phyloP scores from a whole-genome alignment of 1,140 invertebrate species.

The Cecropterus lyciades region DNA sequence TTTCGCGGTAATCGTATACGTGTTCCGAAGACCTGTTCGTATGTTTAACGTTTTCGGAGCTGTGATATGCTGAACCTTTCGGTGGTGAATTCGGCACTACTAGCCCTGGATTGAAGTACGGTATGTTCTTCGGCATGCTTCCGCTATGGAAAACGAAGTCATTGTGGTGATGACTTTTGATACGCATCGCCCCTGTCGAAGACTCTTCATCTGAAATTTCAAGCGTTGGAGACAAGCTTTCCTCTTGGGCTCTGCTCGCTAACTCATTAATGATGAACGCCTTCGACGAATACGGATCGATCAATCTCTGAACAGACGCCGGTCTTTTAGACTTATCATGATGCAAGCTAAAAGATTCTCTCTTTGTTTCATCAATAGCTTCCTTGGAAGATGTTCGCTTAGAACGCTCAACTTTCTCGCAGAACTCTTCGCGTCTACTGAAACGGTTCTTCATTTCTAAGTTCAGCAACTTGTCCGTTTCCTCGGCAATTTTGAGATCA shows the following conservation, averaged over 20 bases:
- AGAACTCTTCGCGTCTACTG: conserved; percentile 70
- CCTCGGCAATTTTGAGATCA: conserved; percentile 82
- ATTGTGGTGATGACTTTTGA: conserved; percentile 56
- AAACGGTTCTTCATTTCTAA: conserved; percentile 69
- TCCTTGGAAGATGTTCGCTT: conserved; percentile 70
- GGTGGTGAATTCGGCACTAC: conserved; percentile 60
- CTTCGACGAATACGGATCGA: conserved; percentile 73
- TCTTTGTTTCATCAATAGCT: conserved; percentile 60
- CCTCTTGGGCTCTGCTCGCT: conserved; percentile 56
- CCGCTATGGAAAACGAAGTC: conserved; percentile 72
- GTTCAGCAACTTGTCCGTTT: conserved; percentile 79
- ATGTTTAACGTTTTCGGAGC: conserved; percentile 73
- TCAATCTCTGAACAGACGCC: conserved; percentile 64
- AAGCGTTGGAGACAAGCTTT: conserved; percentile 53
- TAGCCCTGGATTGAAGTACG: conserved; percentile 70
- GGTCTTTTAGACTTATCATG: conserved; percentile 72
- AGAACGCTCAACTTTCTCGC: conserved; percentile 60
- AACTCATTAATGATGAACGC: conserved; percentile 71
- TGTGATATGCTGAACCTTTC: conserved; percentile 59
- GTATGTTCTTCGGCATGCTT: conserved; percentile 76
- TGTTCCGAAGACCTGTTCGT: conserved; percentile 62
- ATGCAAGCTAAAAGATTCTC: conserved; percentile 66
- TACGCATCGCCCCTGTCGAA: conserved; percentile 56
- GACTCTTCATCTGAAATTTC: conserved; percentile 65
- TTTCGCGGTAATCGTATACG: conserved; percentile 63